phyloP scores from a whole-genome alignment of 2,113 vertebrate genomes.

The Siniperca knerii region DNA sequence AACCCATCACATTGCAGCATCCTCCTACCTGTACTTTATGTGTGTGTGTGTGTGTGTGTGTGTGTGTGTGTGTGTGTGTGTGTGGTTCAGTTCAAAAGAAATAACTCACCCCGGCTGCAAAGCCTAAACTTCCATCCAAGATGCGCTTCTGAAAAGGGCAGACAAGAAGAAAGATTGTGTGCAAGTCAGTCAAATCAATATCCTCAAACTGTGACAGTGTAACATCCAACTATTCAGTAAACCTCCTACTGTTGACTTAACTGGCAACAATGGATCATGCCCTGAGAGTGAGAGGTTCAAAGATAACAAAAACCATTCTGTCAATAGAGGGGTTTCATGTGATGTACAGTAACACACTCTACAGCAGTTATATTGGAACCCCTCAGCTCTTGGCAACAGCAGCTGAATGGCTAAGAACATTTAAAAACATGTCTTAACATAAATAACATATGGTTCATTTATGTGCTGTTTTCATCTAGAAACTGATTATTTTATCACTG shows the following conservation, averaged over 20 bases:
- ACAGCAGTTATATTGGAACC: not conserved
- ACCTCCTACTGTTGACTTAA: slow-evolving; percentile 2
- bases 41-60: not conserved
- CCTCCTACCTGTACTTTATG: not conserved
- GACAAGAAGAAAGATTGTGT: slow-evolving; percentile 15
- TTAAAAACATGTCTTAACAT: not conserved
- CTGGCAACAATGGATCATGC: not conserved
- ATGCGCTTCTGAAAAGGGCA: slow-evolving; percentile 89
- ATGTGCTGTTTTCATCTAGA: not conserved
- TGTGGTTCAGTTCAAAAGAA: not conserved
- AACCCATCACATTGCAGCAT: not conserved
- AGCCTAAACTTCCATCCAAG: slow-evolving; percentile 96
- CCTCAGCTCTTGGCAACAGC: not conserved
- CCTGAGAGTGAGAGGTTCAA: not conserved
- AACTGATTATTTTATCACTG: not conserved
- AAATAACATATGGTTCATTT: not conserved
- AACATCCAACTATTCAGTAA: not conserved
- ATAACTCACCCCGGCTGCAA: slow-evolving; percentile 97
- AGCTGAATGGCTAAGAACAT: not conserved
- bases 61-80: not conserved
- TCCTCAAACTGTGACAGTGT: not conserved
- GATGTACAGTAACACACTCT: not conserved
- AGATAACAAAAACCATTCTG: not conserved
- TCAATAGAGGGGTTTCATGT: not conserved
- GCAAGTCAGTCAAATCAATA: slow-evolving; percentile 31